phyloP scores from a whole-genome alignment of 2,113 vertebrate species.

The Sapajus apella region DNA sequence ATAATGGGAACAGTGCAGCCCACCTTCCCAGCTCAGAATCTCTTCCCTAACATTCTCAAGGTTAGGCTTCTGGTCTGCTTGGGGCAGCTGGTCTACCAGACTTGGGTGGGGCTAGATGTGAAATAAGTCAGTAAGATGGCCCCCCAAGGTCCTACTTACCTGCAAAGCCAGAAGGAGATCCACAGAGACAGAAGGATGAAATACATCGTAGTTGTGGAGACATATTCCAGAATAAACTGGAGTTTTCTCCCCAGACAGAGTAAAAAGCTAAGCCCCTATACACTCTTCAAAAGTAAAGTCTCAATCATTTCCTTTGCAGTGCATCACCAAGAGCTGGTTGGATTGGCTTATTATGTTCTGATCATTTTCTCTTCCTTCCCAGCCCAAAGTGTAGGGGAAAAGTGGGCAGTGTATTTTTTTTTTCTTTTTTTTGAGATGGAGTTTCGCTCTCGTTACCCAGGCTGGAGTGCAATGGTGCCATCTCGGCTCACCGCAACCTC shows the following conservation, averaged over 20 bases:
- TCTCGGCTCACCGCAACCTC: too few species aligned
- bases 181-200: constrained; percentile 24
- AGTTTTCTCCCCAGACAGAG: constrained; percentile 23
- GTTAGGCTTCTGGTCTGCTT: not conserved
- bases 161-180: not conserved
- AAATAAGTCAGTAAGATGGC: not conserved
- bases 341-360: not conserved
- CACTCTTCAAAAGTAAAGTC: constrained; percentile 16
- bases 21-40: not conserved
- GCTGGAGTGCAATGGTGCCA: too few species aligned
- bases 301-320: not conserved
- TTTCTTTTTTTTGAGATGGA: too few species aligned
- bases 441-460: too few species aligned
- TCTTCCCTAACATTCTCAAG: not conserved
- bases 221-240: constrained; percentile 3
- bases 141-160: not conserved
- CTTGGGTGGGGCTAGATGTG: not conserved
- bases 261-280: not conserved
- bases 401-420: not conserved
- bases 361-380: constrained; percentile 2
- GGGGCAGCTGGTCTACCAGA: not conserved
- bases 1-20: not conserved
- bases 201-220: constrained; percentile 3
- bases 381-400: not conserved
- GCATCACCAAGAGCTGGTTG: not conserved